Evolutionary conservation across 2,113 vertebrate genomes (phyloP).

Genomic region (Cricetomys ansorgei): DNA sequence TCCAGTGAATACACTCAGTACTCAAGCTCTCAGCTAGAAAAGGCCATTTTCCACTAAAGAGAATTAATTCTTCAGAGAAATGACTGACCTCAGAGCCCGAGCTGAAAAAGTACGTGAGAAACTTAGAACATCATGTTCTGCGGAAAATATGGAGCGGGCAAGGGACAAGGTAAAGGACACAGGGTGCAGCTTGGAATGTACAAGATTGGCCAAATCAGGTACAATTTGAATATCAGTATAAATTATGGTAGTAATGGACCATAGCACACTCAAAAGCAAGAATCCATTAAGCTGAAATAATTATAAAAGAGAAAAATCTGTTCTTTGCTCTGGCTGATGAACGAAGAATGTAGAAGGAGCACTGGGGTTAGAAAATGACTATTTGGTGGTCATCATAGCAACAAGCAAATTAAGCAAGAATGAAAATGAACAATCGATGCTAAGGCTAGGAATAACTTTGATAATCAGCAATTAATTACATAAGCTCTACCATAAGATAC

Average conservation of each 20-base stretch:
- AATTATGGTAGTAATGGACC: background rate
- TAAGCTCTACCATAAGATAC: background rate
- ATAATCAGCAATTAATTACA: background rate
- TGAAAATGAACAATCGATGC: background rate
- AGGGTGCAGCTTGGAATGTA: background rate
- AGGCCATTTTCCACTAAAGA: background rate
- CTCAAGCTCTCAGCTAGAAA: constrained; percentile 1
- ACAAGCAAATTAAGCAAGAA: background rate
- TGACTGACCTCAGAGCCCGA: background rate
- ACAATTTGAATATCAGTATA: background rate
- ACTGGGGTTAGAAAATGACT: background rate
- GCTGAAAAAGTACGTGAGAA: background rate
- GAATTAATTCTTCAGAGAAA: constrained; percentile 19
- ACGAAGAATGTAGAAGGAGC: background rate
- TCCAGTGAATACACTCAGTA: background rate
- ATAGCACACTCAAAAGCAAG: background rate
- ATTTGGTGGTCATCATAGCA: background rate
- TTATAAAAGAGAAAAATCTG: background rate
- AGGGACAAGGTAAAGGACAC: background rate
- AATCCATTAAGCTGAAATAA: constrained; percentile 9
- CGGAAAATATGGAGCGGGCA: constrained; percentile 37
- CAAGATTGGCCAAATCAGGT: background rate
- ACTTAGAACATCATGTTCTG: background rate
- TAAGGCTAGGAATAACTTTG: background rate
- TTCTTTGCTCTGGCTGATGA: background rate